A percentile compares a stretch with the other conserved stretches of the same genome.
Evolutionary conservation across 2,888 invertebrate species (phyloP).

Genomic region (Ectemnius continuus): DNA sequence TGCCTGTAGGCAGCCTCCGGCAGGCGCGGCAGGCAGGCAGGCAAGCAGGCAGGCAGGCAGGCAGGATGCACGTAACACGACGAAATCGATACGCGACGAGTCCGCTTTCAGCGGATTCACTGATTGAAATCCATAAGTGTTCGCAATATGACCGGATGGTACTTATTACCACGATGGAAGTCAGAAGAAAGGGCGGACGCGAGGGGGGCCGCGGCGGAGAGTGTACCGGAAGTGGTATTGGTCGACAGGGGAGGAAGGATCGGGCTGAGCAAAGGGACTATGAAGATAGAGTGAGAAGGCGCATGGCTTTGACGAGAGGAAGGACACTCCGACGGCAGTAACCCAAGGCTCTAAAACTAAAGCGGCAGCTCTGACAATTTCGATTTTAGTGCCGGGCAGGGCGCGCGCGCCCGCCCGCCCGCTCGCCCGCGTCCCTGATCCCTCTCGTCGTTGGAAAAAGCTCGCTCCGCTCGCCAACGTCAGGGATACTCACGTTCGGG

Average conservation of each 20-base stretch:
- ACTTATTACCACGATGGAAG: slow-evolving; percentile 47
- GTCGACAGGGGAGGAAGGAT: neutral
- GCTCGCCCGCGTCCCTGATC: slow-evolving; percentile 61
- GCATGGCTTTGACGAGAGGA: slow-evolving; percentile 5
- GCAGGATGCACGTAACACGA: neutral
- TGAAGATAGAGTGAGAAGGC: slow-evolving; percentile 3
- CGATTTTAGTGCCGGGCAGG: slow-evolving; percentile 70
- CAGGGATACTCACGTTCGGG: slow-evolving; percentile 56
- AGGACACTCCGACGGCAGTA: slow-evolving; percentile 53
- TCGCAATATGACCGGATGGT: slow-evolving; percentile 20
- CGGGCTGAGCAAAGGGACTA: neutral
- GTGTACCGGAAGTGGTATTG: neutral
- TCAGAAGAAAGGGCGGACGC: slow-evolving; percentile 43
- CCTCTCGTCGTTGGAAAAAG: slow-evolving; percentile 65
- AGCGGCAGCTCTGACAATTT: slow-evolving; percentile 74
- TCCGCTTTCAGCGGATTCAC: slow-evolving; percentile 32
- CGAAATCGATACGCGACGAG: slow-evolving; percentile 1
- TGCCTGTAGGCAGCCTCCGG: no score
- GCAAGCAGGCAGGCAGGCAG: neutral
- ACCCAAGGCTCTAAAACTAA: slow-evolving; percentile 72
- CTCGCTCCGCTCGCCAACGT: slow-evolving; percentile 50
- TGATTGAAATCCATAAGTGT: slow-evolving; percentile 54
- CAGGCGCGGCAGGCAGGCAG: neutral
- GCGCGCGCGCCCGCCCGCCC: no score
- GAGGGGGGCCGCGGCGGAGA: neutral